Evolutionary conservation across 2,888 invertebrate species (phyloP).

Genomic region (Sclerodermus sp.): DNA sequence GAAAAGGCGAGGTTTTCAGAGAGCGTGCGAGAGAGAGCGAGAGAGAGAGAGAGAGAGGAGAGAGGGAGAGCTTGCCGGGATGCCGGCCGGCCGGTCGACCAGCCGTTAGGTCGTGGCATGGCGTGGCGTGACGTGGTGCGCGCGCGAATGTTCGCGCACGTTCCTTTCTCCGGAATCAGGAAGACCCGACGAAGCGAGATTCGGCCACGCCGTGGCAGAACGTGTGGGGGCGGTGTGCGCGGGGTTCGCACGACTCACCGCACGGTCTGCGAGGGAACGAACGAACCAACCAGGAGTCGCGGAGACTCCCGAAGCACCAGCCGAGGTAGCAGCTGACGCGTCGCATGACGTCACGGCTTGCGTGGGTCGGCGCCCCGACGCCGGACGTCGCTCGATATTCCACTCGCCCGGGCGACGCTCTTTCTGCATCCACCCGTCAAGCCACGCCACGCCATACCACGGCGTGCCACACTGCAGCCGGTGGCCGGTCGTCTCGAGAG

Average conservation of each 20-base stretch:
- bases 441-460: constrained; percentile 4
- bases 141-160: no score
- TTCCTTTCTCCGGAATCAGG: no score
- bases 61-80: no score
- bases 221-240: constrained; percentile 19
- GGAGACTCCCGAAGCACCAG: constrained; percentile 34
- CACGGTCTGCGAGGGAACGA: constrained; percentile 14
- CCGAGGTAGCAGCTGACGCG: constrained; percentile 46
- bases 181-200: no score
- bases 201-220: no score
- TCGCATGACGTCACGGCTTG: constrained; percentile 48
- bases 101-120: no score
- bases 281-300: no score
- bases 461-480: constrained; percentile 1
- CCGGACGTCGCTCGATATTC: constrained; percentile 50
- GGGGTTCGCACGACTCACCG: constrained; percentile 30
- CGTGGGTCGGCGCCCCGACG: constrained; percentile 50
- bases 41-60: no score
- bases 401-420: constrained; percentile 50
- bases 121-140: no score
- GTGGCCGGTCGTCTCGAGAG: constrained; percentile 1
- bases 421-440: constrained; percentile 21
- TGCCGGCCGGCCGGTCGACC: no score
- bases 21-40: no score
- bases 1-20: no score